Evolutionary conservation across 2,888 invertebrate genomes (phyloP).

Genomic region (Melolontha melolontha): DNA sequence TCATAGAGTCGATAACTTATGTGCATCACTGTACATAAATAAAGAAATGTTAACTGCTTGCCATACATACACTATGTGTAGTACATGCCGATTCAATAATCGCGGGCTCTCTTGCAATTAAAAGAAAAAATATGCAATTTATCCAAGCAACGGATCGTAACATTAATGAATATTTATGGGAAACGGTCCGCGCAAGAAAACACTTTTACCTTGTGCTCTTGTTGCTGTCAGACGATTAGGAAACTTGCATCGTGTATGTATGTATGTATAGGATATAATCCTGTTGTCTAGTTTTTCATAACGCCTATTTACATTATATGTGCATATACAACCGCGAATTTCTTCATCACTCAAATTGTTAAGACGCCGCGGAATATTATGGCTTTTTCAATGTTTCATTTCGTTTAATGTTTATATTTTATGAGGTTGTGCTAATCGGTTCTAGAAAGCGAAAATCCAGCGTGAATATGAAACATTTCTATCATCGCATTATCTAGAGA

Average conservation of each 20-base stretch:
- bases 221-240: neutral
- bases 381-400: neutral
- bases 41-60: no score
- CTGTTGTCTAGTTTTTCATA: no score
- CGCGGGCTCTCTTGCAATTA: slow-evolving; percentile 18
- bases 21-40: no score
- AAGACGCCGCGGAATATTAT: slow-evolving; percentile 18
- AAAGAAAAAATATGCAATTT: slow-evolving; percentile 33
- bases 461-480: slow-evolving; percentile 7
- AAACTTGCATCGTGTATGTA: slow-evolving; percentile 2
- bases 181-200: slow-evolving; percentile 4
- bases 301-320: neutral
- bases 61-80: no score
- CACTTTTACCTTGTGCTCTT: slow-evolving; percentile 11
- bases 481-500: slow-evolving; percentile 26
- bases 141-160: slow-evolving; percentile 30
- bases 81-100: neutral
- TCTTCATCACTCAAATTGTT: slow-evolving; percentile 11
- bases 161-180: slow-evolving; percentile 28
- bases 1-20: no score
- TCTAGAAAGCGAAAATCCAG: slow-evolving; percentile 30
- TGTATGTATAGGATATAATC: neutral
- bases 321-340: slow-evolving; percentile 2
- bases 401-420: slow-evolving; percentile 2
- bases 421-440: slow-evolving; percentile 9